Conservation (phyloP, 2,797 vertebrate genomes). For the Rallus crepitans region DNA sequence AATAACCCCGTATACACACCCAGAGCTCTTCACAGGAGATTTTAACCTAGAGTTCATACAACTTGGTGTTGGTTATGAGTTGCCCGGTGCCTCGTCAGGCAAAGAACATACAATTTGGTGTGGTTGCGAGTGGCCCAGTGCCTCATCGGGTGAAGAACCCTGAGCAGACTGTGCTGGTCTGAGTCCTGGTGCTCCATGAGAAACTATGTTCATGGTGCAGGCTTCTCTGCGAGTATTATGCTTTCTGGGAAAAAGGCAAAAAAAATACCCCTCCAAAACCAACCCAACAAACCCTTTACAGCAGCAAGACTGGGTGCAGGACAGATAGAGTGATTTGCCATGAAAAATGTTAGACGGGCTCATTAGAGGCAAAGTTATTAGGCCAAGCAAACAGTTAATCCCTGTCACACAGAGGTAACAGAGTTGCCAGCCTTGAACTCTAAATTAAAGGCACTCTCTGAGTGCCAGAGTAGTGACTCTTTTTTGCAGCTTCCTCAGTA, state of each 20-base stretch:
- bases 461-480: conserved; percentile 65
- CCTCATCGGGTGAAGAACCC: neutral
- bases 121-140: too few relatives aligned
- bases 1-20: accelerated
- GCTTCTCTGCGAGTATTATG: neutral
- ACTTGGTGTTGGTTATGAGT: neutral
- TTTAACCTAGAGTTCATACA: neutral
- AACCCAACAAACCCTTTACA: neutral
- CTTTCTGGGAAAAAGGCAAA: neutral
- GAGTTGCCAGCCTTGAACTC: conserved; percentile 67
- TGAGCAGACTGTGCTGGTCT: neutral
- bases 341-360: conserved; percentile 34
- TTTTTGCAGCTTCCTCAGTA: conserved; percentile 74
- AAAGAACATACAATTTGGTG: neutral
- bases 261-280: neutral
- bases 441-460: conserved; percentile 67
- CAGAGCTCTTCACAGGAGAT: neutral
- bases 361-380: conserved; percentile 72
- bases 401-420: conserved; percentile 70
- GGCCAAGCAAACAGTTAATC: conserved; percentile 71
- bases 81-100: neutral
- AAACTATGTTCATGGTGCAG: neutral
- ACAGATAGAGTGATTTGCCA: conserved; percentile 46
- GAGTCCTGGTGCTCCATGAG: neutral
- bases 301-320: neutral